These are phyloP conservation scores for Nautilus pompilius DNA, from an alignment of 1,140 invertebrate genomes.

Conservation along the genomic window DNA sequence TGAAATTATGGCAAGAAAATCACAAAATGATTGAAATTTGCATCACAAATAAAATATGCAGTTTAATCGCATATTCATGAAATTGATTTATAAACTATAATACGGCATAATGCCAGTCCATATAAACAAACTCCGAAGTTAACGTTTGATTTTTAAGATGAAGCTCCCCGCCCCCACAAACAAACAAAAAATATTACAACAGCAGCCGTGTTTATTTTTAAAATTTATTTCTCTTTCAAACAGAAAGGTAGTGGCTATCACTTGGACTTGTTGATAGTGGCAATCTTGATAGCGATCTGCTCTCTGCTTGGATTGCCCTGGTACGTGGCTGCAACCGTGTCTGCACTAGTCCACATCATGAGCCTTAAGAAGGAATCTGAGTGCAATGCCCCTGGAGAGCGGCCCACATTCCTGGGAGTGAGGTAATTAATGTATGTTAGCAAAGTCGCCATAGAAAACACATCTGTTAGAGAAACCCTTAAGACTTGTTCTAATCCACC, in stretches of 20 bases:
- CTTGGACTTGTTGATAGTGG: conserved; percentile 88
- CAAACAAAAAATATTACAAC: too few species aligned
- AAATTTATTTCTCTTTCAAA: too few species aligned
- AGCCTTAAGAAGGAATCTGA: conserved; percentile 94
- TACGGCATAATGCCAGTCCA: too few species aligned
- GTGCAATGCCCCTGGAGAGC: conserved; percentile 96
- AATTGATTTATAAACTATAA: too few species aligned
- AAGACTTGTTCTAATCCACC: neutral
- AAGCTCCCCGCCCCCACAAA: too few species aligned
- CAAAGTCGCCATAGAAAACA: neutral
- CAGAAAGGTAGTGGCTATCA: conserved; percentile 97
- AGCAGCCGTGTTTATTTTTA: too few species aligned
- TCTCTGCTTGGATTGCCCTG: conserved; percentile 94
- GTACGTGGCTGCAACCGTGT: conserved; percentile 93
- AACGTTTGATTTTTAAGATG: too few species aligned
- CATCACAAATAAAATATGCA: too few species aligned
- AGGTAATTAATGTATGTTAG: conserved; percentile 39
- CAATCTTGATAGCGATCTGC: conserved; percentile 85
- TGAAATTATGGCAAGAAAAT: too few species aligned
- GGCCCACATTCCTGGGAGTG: conserved; percentile 93
- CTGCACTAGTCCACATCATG: conserved; percentile 98
- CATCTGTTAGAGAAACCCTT: neutral
- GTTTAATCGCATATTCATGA: too few species aligned
- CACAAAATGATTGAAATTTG: too few species aligned
- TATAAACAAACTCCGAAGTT: too few species aligned